Evolutionary conservation across 1,140 invertebrate species (phyloP).

Genomic region (Neuroterus valhalla): DNA sequence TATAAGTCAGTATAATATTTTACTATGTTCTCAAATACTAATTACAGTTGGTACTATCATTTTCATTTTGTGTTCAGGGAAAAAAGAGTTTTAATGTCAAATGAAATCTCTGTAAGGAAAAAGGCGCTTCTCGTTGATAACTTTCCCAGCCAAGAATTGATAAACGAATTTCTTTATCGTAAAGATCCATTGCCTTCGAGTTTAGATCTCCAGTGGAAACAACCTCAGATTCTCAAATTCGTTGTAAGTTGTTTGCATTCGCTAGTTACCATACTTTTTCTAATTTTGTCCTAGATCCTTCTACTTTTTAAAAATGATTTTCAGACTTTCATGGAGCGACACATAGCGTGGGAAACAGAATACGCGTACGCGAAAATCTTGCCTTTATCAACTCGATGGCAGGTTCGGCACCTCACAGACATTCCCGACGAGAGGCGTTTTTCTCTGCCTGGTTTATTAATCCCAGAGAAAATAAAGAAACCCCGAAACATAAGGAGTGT

Average conservation of each 20-base stretch:
- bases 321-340: constrained; percentile 80
- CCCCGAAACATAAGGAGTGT: constrained; percentile 79
- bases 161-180: constrained; percentile 83
- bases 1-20: constrained; percentile 74
- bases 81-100: constrained; percentile 78
- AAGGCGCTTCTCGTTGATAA: constrained; percentile 79
- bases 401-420: constrained; percentile 73
- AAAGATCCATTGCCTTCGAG: constrained; percentile 71
- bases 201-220: constrained; percentile 78
- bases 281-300: constrained; percentile 23
- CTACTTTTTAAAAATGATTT: constrained; percentile 55
- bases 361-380: constrained; percentile 87
- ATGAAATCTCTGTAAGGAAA: constrained; percentile 81
- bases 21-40: constrained; percentile 25
- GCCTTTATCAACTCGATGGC: constrained; percentile 85
- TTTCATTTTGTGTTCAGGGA: constrained; percentile 72
- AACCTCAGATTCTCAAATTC: constrained; percentile 82
- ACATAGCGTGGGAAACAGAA: constrained; percentile 84
- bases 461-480: constrained; percentile 78
- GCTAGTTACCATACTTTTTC: not conserved
- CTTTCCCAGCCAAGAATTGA: constrained; percentile 84
- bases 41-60: constrained; percentile 33
- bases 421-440: constrained; percentile 49
- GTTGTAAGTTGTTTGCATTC: constrained; percentile 71
- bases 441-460: constrained; percentile 58